Conservation (phyloP, 1,140 invertebrate genomes). For the Cotesia typhae region DNA sequence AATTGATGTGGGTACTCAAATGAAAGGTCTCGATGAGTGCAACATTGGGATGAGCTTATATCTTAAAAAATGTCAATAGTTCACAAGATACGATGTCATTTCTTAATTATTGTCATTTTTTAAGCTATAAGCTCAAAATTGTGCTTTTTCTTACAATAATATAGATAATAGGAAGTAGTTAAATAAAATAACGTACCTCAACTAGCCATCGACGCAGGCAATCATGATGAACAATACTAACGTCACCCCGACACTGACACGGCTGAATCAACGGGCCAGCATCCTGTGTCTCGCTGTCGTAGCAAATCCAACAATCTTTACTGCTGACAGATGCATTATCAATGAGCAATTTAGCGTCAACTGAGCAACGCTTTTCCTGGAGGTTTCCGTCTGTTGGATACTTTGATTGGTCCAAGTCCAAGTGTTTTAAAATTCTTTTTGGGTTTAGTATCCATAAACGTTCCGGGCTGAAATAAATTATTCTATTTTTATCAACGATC, state of each 20-base stretch:
- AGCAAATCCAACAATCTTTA: conserved; percentile 93
- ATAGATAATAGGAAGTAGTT: background rate
- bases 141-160: no score
- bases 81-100: no score
- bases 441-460: conserved; percentile 94
- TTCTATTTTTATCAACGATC: conserved; percentile 12
- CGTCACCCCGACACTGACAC: conserved; percentile 89
- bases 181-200: conserved; percentile 65
- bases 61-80: no score
- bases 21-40: no score
- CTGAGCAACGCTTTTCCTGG: conserved; percentile 57
- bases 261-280: conserved; percentile 85
- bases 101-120: no score
- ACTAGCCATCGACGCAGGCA: conserved; percentile 90
- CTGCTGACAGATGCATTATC: conserved; percentile 59
- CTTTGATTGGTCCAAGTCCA: conserved; percentile 64
- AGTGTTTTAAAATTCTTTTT: conserved; percentile 78
- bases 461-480: conserved; percentile 72
- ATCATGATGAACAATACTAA: conserved; percentile 89
- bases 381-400: conserved; percentile 67
- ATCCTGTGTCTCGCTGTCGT: conserved; percentile 82
- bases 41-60: no score
- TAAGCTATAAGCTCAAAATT: no score
- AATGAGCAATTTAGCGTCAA: conserved; percentile 25
- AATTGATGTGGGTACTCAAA: no score